Evolutionary conservation across 2,888 invertebrate genomes (phyloP).

Genomic region (Mactromeris polynyma): DNA sequence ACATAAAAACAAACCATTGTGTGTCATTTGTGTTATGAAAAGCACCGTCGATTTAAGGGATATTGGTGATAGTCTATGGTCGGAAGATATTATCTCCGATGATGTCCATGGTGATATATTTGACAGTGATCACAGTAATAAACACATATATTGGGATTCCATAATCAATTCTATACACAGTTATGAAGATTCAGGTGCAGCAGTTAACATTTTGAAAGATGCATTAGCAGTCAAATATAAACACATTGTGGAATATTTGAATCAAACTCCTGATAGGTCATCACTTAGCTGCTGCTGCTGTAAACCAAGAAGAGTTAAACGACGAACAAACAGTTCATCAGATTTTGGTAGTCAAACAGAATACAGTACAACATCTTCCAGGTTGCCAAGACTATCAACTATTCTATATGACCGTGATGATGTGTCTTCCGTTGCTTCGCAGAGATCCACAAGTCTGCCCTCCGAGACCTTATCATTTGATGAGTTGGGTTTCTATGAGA

Average conservation of each 20-base stretch:
- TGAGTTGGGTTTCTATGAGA: background rate
- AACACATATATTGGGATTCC: slow-evolving; percentile 13
- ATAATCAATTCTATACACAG: slow-evolving; percentile 18
- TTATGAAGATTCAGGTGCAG: background rate
- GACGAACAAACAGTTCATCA: background rate
- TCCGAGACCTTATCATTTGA: slow-evolving; percentile 22
- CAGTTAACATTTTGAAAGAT: background rate
- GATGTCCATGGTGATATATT: slow-evolving; percentile 37
- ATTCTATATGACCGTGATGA: background rate
- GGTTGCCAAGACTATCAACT: background rate
- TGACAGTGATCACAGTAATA: background rate
- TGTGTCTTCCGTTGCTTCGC: background rate
- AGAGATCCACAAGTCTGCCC: background rate
- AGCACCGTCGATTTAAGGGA: slow-evolving; percentile 51
- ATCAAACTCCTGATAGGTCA: slow-evolving; percentile 18
- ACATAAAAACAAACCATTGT: slow-evolving; percentile 26
- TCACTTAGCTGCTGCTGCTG: slow-evolving; percentile 25
- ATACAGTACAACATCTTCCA: slow-evolving; percentile 32
- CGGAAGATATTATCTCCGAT: slow-evolving; percentile 25
- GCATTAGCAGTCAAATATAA: slow-evolving; percentile 31
- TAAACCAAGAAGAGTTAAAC: background rate
- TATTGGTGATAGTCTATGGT: slow-evolving; percentile 43
- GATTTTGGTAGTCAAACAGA: slow-evolving; percentile 37
- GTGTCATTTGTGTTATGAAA: slow-evolving; percentile 47
- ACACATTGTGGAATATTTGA: slow-evolving; percentile 24